phyloP scores from a whole-genome alignment of 2,113 vertebrate species.

The Miniopterus natalensis region DNA sequence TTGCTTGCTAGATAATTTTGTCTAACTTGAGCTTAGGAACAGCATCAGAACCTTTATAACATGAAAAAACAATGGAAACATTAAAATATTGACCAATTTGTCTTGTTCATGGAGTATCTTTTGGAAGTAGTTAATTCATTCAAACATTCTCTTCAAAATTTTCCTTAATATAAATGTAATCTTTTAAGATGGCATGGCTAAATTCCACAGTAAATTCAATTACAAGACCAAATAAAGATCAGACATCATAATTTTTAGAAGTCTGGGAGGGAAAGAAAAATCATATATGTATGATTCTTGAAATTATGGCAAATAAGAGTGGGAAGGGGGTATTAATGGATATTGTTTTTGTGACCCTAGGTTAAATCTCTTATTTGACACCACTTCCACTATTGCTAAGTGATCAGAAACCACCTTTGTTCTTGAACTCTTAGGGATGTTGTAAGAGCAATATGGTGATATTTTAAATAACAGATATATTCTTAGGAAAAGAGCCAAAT shows the following conservation, averaged over 20 bases:
- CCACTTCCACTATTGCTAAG: neutral
- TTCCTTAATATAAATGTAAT: neutral
- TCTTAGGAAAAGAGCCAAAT: neutral
- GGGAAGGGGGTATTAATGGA: neutral
- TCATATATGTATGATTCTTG: neutral
- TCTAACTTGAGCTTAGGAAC: neutral
- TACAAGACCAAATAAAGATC: neutral
- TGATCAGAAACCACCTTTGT: neutral
- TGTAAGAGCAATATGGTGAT: neutral
- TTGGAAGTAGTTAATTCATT: neutral
- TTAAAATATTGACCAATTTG: conserved; percentile 3
- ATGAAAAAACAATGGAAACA: neutral
- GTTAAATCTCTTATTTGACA: neutral
- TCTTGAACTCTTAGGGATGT: neutral
- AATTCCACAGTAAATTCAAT: neutral
- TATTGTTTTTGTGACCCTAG: neutral
- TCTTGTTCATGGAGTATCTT: neutral
- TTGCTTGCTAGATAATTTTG: neutral
- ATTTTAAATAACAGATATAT: neutral
- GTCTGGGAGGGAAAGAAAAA: neutral
- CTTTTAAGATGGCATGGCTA: conserved; percentile 8
- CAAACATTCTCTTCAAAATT: neutral
- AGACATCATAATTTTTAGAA: conserved; percentile 40
- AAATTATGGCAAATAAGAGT: neutral
- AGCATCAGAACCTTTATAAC: neutral